Conservation (phyloP, 2,888 invertebrate genomes). For the Endomychus coccineus region DNA sequence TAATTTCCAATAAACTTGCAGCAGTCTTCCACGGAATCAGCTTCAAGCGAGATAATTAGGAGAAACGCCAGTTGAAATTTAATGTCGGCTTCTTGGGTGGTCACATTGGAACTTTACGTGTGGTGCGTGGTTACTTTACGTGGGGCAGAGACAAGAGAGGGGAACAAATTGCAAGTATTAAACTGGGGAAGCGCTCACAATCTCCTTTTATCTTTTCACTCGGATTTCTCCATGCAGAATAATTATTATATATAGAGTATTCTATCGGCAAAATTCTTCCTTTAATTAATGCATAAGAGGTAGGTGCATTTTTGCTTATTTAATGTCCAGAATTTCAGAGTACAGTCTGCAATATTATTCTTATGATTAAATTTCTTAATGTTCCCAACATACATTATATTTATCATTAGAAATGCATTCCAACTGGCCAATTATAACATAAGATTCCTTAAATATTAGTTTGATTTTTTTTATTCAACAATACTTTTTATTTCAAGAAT, state of each 20-base stretch:
- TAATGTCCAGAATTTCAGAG: too few species aligned
- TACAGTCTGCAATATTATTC: too few species aligned
- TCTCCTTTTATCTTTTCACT: constrained; percentile 6
- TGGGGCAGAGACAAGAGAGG: constrained; percentile 17
- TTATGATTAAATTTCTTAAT: too few species aligned
- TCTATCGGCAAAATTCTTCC: constrained; percentile 4
- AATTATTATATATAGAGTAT: constrained; percentile 9
- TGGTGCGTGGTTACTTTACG: too few species aligned
- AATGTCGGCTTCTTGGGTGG: constrained; percentile 36
- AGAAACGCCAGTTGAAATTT: constrained; percentile 31
- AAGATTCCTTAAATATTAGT: too few species aligned
- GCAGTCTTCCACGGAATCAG: constrained; percentile 30
- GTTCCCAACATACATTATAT: too few species aligned
- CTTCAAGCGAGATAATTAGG: constrained; percentile 32
- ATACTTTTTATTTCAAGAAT: too few species aligned
- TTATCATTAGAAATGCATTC: too few species aligned
- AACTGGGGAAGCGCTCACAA: constrained; percentile 19
- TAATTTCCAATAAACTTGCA: constrained; percentile 35
- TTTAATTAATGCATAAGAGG: constrained; percentile 10
- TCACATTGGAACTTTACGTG: too few species aligned
- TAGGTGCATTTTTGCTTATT: constrained; percentile 11
- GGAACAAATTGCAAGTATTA: constrained; percentile 31
- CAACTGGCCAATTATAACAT: too few species aligned
- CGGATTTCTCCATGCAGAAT: constrained; percentile 5
- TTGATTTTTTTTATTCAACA: too few species aligned